phyloP scores from a whole-genome alignment of 2,888 invertebrate species.

The Sminthurides aquaticus region DNA sequence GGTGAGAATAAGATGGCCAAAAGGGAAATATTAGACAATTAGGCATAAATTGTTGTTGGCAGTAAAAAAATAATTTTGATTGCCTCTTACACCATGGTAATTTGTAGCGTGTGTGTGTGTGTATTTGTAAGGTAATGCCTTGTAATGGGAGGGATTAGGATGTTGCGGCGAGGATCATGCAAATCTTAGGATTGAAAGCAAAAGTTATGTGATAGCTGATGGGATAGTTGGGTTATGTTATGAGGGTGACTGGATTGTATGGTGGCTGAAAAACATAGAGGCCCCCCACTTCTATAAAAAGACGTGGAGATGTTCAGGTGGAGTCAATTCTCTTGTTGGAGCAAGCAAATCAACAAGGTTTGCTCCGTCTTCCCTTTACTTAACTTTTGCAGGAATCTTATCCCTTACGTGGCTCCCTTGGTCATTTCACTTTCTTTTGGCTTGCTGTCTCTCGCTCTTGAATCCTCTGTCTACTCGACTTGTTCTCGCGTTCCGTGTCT shows the following conservation, averaged over 20 bases:
- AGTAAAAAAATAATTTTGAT: neutral
- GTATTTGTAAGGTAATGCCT: neutral
- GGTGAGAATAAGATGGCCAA: neutral
- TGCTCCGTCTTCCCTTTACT: neutral
- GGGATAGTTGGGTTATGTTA: neutral
- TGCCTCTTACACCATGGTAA: neutral
- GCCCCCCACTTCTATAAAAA: constrained; percentile 24
- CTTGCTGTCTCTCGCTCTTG: neutral
- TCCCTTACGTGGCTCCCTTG: neutral
- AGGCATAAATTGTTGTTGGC: neutral
- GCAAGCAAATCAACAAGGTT: neutral
- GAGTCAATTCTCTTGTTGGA: neutral
- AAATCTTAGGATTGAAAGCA: neutral
- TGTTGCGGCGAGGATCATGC: neutral
- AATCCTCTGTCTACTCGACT: neutral
- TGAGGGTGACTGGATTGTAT: neutral
- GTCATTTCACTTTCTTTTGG: neutral
- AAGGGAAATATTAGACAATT: neutral
- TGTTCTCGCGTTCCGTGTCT: neutral
- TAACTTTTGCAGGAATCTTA: too few relatives aligned
- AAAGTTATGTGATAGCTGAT: neutral
- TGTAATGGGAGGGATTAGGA: neutral
- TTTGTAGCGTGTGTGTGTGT: neutral
- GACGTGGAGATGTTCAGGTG: constrained; percentile 12
- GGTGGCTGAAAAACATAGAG: constrained; percentile 1